phyloP scores from a whole-genome alignment of 2,113 vertebrate genomes.

The Callorhinus ursinus region DNA sequence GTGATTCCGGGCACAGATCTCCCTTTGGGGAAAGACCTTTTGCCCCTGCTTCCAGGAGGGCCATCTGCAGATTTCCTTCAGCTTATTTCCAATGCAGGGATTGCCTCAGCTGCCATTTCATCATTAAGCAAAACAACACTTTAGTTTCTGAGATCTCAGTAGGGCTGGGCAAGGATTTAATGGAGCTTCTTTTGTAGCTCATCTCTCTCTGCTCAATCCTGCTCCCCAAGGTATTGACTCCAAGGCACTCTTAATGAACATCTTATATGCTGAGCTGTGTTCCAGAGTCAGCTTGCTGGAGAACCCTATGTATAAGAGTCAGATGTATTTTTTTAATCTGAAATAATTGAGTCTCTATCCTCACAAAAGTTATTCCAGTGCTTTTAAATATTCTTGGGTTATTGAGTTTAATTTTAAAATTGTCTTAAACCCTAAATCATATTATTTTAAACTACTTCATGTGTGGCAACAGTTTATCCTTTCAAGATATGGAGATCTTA shows the following conservation, averaged over 20 bases:
- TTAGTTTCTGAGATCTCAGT: neutral
- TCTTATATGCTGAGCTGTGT: neutral
- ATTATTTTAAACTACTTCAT: neutral
- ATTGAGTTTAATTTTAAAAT: neutral
- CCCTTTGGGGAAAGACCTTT: neutral
- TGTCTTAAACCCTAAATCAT: neutral
- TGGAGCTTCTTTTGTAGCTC: neutral
- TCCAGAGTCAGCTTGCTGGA: neutral
- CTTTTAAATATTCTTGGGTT: neutral
- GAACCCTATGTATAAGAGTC: neutral
- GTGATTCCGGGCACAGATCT: neutral
- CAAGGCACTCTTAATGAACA: neutral
- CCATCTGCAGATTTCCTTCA: neutral
- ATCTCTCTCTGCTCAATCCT: neutral
- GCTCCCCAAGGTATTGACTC: neutral
- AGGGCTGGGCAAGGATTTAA: neutral
- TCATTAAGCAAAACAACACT: neutral
- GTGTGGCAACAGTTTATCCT: neutral
- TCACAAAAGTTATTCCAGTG: neutral
- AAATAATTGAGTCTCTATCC: neutral
- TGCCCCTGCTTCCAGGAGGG: fast-evolving
- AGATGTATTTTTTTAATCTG: neutral
- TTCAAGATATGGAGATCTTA: neutral
- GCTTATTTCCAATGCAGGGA: neutral
- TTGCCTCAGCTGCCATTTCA: neutral